These are phyloP conservation scores for Gopherus flavomarginatus DNA, from an alignment of 2,113 vertebrate species.

Conservation along the genomic window DNA sequence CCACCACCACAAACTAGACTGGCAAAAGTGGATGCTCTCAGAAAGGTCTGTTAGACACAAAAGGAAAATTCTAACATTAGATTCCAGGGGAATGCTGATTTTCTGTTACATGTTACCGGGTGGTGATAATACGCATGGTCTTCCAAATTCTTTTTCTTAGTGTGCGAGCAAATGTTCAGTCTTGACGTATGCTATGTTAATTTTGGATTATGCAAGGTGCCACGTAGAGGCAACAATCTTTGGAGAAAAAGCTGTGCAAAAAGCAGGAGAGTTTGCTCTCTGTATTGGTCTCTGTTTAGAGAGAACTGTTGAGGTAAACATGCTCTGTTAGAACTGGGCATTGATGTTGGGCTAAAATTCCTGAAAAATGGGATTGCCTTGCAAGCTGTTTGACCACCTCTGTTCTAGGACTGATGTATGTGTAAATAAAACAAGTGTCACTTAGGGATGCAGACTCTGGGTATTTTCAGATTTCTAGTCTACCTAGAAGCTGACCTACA, in stretches of 20 bases:
- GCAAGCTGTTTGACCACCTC: neutral
- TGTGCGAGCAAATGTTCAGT: constrained; percentile 4
- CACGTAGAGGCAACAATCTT: neutral
- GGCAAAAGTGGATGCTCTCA: constrained; percentile 36
- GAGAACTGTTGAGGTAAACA: neutral
- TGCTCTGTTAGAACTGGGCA: neutral
- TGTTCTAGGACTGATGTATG: neutral
- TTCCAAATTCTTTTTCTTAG: neutral
- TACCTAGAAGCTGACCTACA: neutral
- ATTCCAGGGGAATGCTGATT: neutral
- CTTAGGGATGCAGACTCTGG: fast-evolving
- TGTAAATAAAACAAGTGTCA: neutral
- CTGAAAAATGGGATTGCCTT: neutral
- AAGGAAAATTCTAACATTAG: neutral
- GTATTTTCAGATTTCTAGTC: neutral
- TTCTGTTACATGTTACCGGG: neutral
- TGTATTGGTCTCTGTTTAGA: constrained; percentile 39
- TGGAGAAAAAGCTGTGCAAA: neutral
- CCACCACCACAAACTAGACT: constrained; percentile 30
- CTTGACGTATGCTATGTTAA: neutral
- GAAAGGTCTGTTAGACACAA: neutral
- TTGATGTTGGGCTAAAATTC: neutral
- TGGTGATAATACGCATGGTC: neutral
- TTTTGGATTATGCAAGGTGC: neutral
- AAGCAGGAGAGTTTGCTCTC: neutral